Base-by-base conservation (phyloP, 2,113 vertebrate species). In the Tyrannus savana region DNA sequence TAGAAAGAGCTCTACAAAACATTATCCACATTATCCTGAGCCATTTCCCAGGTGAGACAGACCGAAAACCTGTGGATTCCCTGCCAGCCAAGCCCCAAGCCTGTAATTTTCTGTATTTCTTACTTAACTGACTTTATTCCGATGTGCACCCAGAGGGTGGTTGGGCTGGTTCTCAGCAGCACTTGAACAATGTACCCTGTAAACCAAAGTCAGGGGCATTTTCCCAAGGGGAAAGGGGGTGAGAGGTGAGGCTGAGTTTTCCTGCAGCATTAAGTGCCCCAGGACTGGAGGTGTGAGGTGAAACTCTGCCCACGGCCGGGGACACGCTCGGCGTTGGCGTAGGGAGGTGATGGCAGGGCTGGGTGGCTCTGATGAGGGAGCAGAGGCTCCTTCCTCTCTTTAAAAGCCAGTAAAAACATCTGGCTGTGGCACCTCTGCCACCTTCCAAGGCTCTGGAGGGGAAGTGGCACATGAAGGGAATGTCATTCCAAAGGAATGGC, bases 151-250 rank as follows among this genome's bases (percentile, higher is more conserved):
- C 7, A 31, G 71, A 0, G 22, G 81, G 95, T 3, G 12, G 93
- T 69, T 50, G 50, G 83, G 89, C 92, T 69, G 85, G 94, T 95
- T 97, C 91, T 93, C 47, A 12, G 90, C 73, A 90, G 52, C 73
- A 33, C 28, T 17, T 53, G 5, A 18, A 59, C 59, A 27, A 35
- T 14, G 41, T 23, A 71, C 84, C 16, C 31, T 0, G 63, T 35
- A 80, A 95, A 93, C 63, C 74, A 23, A 72, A 90, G 94, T 24
- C 50, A 21, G 46, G 64, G 82, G 74, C 63, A 75, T 85, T 87
- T 96, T 69, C 89, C 89, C 66, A 18, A 64, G 77, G 46, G 74
- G 53, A 30, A 63, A 86, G 42, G 7, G 78, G 95, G 91, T 42
- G 31, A 97, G 88, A 95, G 93, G 94, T 84, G 33, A 74, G 81